phyloP scores from a whole-genome alignment of 2,888 invertebrate genomes.

The Spodoptera littoralis region DNA sequence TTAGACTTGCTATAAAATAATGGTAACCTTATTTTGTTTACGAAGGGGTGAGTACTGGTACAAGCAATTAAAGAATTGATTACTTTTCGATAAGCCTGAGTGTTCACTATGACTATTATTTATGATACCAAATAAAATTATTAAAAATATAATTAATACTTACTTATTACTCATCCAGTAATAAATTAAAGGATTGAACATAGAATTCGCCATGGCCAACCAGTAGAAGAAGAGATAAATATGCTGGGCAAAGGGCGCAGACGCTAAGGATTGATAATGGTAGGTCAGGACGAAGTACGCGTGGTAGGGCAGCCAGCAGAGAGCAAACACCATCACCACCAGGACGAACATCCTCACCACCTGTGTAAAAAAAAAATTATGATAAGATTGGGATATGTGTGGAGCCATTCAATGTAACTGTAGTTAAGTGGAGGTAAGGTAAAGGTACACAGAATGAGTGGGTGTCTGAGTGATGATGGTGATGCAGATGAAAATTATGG shows the following conservation, averaged over 20 bases:
- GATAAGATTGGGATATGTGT: background rate
- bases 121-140: background rate
- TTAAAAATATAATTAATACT: slow-evolving; percentile 59
- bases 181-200: slow-evolving; percentile 97
- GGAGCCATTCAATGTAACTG: no score
- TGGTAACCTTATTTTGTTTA: no score
- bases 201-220: slow-evolving; percentile 97
- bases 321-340: slow-evolving; percentile 94
- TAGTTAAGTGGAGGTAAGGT: no score
- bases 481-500: no score
- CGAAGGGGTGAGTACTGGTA: no score
- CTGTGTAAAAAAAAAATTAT: slow-evolving; percentile 76
- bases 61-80: background rate
- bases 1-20: no score
- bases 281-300: slow-evolving; percentile 94
- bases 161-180: slow-evolving; percentile 97
- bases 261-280: slow-evolving; percentile 90
- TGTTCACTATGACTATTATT: no score
- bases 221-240: slow-evolving; percentile 95
- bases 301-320: slow-evolving; percentile 97
- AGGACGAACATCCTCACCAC: slow-evolving; percentile 96
- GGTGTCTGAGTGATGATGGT: no score
- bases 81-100: no score
- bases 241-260: slow-evolving; percentile 93
- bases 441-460: no score